Conservation (phyloP, 1,140 invertebrate species). For the Cotesia glomerata region DNA sequence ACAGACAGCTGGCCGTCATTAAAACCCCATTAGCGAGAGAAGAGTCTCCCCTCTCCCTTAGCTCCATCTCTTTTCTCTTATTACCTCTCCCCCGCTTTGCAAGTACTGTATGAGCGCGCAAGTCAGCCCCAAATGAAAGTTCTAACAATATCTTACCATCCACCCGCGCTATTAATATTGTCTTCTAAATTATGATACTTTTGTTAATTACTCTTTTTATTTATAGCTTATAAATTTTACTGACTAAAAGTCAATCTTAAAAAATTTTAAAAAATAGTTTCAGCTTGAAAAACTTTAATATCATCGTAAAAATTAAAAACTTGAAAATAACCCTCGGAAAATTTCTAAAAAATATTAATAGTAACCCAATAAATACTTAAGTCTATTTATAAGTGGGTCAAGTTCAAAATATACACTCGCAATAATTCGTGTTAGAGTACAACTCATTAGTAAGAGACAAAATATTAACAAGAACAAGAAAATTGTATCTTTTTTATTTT, state of each 20-base stretch:
- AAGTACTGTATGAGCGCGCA: conserved; percentile 34
- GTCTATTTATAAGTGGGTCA: conserved; percentile 42
- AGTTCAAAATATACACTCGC: conserved; percentile 48
- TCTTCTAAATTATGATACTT: background rate
- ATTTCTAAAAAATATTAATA: background rate
- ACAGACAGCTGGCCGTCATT: conserved; percentile 65
- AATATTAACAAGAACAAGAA: background rate
- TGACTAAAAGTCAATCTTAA: too few species aligned
- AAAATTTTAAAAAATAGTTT: background rate
- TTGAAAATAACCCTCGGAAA: background rate
- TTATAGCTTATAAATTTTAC: background rate
- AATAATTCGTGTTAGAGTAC: conserved; percentile 2
- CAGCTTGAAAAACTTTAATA: background rate
- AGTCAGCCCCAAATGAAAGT: conserved; percentile 46
- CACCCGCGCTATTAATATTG: conserved; percentile 61
- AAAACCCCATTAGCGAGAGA: conserved; percentile 63
- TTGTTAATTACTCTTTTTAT: background rate
- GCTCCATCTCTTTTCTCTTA: conserved; percentile 18
- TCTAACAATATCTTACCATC: conserved; percentile 61
- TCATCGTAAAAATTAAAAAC: too few species aligned
- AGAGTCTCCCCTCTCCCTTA: conserved; percentile 39
- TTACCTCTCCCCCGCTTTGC: background rate
- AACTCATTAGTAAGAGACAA: background rate
- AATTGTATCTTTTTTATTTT: conserved; percentile 2
- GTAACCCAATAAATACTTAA: background rate